Evolutionary conservation across 2,797 vertebrate genomes (phyloP).

Genomic region (Muraenolepis orangiensis): DNA sequence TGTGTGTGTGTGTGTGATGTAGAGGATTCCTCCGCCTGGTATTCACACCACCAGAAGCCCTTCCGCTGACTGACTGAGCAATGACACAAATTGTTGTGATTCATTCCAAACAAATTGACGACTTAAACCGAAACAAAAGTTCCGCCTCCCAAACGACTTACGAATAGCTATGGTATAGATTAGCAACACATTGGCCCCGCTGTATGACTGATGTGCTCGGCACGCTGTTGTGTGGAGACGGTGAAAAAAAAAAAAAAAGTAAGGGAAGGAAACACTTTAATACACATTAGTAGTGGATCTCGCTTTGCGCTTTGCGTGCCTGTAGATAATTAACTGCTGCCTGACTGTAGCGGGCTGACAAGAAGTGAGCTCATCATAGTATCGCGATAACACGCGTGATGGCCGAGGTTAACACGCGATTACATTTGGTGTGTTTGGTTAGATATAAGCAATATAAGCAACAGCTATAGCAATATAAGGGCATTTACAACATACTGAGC

Average conservation of each 20-base stretch:
- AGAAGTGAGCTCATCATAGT: conserved; percentile 70
- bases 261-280: conserved; percentile 27
- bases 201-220: conserved; percentile 40
- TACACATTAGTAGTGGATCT: conserved; percentile 22
- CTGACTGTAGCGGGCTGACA: conserved; percentile 51
- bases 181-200: conserved; percentile 18
- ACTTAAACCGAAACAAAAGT: neutral
- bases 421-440: neutral
- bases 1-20: too few species aligned
- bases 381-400: conserved; percentile 45
- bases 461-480: neutral
- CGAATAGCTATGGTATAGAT: conserved; percentile 2
- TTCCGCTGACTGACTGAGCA: conserved; percentile 27
- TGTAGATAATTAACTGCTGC: conserved; percentile 64
- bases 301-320: conserved; percentile 58
- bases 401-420: conserved; percentile 17
- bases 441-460: neutral
- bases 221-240: conserved; percentile 11
- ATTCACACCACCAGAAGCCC: conserved; percentile 21
- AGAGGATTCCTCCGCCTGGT: neutral
- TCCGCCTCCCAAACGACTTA: neutral
- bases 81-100: conserved; percentile 34
- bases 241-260: conserved; percentile 6
- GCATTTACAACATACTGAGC: neutral
- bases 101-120: conserved; percentile 30